phyloP scores from a whole-genome alignment of 2,888 invertebrate genomes.

The Rhamphomyia laevipes region DNA sequence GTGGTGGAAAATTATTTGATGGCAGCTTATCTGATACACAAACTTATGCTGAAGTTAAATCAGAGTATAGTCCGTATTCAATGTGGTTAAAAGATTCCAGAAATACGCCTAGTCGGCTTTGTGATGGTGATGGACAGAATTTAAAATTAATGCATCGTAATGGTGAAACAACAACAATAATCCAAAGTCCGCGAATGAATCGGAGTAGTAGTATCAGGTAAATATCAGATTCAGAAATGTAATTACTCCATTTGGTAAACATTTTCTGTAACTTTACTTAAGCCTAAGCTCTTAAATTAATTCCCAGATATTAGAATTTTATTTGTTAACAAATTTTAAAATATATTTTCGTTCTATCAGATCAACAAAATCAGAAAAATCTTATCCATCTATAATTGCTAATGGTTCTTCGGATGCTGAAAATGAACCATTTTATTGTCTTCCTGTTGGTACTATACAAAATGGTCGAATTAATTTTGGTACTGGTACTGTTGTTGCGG shows the following conservation, averaged over 20 bases:
- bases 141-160: conserved; percentile 35
- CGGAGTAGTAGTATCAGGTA: conserved; percentile 89
- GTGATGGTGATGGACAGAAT: conserved; percentile 76
- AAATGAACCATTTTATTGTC: conserved; percentile 75
- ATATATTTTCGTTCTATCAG: conserved; percentile 37
- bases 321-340: not conserved
- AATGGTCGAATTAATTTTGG: conserved; percentile 9
- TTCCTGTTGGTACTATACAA: conserved; percentile 51
- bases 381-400: conserved; percentile 78
- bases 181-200: conserved; percentile 57
- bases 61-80: conserved; percentile 72
- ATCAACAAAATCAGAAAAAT: conserved; percentile 90
- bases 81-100: conserved; percentile 83
- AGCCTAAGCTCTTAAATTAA: too few species aligned
- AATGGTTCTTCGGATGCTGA: conserved; percentile 71
- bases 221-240: too few species aligned
- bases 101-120: conserved; percentile 63
- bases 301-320: too few species aligned
- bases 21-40: conserved; percentile 80
- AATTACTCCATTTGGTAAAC: too few species aligned
- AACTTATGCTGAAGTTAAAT: conserved; percentile 57
- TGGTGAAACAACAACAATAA: conserved; percentile 33
- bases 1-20: conserved; percentile 48
- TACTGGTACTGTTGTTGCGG: conserved; percentile 30
- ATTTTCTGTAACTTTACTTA: too few species aligned